Conservation (phyloP, 2,113 vertebrate species). For the Pseudopipra pipra region DNA sequence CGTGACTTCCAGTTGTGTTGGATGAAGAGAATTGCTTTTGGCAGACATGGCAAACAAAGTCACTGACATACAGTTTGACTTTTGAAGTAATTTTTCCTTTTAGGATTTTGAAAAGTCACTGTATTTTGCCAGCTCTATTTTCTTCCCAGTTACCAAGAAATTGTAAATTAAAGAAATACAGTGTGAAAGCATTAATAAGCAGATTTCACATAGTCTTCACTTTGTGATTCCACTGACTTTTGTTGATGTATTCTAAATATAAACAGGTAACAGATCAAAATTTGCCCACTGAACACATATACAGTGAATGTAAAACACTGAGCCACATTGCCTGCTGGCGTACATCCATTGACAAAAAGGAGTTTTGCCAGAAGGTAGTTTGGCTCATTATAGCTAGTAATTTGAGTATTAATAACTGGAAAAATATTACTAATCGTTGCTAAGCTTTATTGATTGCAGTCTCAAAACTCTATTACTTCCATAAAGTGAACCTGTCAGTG, state of each 20-base stretch:
- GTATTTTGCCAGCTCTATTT: neutral
- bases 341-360: conserved; percentile 28
- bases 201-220: neutral
- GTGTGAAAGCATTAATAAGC: conserved; percentile 15
- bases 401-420: conserved; percentile 59
- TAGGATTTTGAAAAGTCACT: neutral
- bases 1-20: neutral
- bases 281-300: conserved; percentile 12
- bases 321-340: conserved; percentile 40
- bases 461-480: neutral
- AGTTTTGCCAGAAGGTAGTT: conserved; percentile 64
- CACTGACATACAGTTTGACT: neutral
- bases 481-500: neutral
- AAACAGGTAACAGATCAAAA: conserved; percentile 62
- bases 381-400: conserved; percentile 57
- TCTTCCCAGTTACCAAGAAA: neutral
- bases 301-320: conserved; percentile 35
- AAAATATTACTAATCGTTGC: conserved; percentile 50
- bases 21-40: neutral
- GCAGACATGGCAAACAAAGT: neutral
- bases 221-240: conserved; percentile 3
- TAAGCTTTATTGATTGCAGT: conserved; percentile 48
- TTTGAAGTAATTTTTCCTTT: neutral
- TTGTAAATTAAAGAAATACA: neutral
- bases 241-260: conserved; percentile 30